Evolutionary conservation across 1,140 invertebrate species (phyloP).

Genomic region (Drosophila sproati): DNA sequence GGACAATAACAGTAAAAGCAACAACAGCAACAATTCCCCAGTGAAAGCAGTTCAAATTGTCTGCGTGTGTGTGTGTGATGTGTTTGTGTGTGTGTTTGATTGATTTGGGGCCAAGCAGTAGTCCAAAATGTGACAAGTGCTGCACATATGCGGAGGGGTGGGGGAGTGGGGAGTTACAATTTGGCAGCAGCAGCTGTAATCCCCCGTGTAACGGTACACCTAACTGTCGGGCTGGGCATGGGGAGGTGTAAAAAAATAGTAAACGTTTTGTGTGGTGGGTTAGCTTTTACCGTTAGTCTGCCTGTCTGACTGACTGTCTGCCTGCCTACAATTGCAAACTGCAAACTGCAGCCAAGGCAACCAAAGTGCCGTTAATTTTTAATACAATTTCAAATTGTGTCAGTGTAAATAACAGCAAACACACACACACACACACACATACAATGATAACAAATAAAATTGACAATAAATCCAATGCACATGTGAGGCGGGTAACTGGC

Average conservation of each 20-base stretch:
- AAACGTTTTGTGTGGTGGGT: background rate
- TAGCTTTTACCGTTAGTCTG: slow-evolving; percentile 23
- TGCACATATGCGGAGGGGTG: slow-evolving; percentile 11
- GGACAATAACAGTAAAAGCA: slow-evolving; percentile 1
- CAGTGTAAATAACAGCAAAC: slow-evolving; percentile 80
- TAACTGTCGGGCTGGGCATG: slow-evolving; percentile 59
- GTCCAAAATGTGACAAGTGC: slow-evolving; percentile 78
- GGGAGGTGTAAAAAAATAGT: slow-evolving; percentile 24
- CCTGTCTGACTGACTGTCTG: slow-evolving; percentile 21
- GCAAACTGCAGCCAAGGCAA: slow-evolving; percentile 62
- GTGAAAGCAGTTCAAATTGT: slow-evolving; percentile 27
- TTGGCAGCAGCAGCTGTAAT: background rate
- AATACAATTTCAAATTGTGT: slow-evolving; percentile 83
- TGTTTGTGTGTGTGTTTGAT: slow-evolving; percentile 58
- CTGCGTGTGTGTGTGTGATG: slow-evolving; percentile 19
- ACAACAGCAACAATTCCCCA: slow-evolving; percentile 25
- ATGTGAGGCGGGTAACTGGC: slow-evolving; percentile 51
- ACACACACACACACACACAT: slow-evolving; percentile 47
- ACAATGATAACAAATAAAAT: slow-evolving; percentile 84
- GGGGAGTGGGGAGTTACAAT: background rate
- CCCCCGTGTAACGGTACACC: slow-evolving; percentile 57
- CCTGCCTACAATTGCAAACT: slow-evolving; percentile 21
- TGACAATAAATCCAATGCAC: slow-evolving; percentile 83
- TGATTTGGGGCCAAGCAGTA: slow-evolving; percentile 66
- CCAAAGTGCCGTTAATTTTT: slow-evolving; percentile 83